phyloP scores from a whole-genome alignment of 2,888 invertebrate genomes.

The Zhengitettix transpicula region DNA sequence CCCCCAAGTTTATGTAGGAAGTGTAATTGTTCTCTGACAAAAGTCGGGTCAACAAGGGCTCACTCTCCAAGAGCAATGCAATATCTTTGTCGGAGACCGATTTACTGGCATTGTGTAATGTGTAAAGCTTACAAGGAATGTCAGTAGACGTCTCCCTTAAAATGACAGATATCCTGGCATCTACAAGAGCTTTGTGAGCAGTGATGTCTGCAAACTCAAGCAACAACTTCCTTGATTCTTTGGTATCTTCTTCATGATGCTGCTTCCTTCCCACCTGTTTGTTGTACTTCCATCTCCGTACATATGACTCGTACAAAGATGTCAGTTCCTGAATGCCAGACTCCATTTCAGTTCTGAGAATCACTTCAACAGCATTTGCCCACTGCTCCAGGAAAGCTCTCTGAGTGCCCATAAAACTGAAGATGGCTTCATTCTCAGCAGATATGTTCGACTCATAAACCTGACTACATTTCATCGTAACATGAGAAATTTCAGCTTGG shows the following conservation, averaged over 20 bases:
- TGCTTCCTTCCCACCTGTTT: slow-evolving; percentile 4
- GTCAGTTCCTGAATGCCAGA: slow-evolving; percentile 49
- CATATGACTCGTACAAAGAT: slow-evolving; percentile 44
- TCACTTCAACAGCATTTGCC: slow-evolving; percentile 56
- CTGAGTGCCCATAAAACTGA: slow-evolving; percentile 48
- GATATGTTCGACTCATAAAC: slow-evolving; percentile 46
- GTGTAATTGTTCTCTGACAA: background rate
- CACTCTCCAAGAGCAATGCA: background rate
- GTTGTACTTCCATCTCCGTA: slow-evolving; percentile 35
- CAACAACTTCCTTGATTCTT: slow-evolving; percentile 28
- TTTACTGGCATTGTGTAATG: background rate
- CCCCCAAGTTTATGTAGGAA: slow-evolving; percentile 16
- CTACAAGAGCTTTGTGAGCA: slow-evolving; percentile 57
- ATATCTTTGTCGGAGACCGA: background rate
- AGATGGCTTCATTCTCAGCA: slow-evolving; percentile 29
- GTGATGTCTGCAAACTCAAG: slow-evolving; percentile 52
- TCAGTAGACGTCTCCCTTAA: slow-evolving; percentile 29
- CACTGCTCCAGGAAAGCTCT: slow-evolving; percentile 54
- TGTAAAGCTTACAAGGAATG: no score
- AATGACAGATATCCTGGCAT: slow-evolving; percentile 55
- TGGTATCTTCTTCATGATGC: slow-evolving; percentile 15
- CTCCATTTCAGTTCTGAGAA: slow-evolving; percentile 55
- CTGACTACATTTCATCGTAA: slow-evolving; percentile 51
- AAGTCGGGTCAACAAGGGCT: slow-evolving; percentile 17
- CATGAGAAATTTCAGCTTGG: slow-evolving; percentile 59